Conservation (phyloP, 2,888 invertebrate genomes). For the Phalangium opilio region DNA sequence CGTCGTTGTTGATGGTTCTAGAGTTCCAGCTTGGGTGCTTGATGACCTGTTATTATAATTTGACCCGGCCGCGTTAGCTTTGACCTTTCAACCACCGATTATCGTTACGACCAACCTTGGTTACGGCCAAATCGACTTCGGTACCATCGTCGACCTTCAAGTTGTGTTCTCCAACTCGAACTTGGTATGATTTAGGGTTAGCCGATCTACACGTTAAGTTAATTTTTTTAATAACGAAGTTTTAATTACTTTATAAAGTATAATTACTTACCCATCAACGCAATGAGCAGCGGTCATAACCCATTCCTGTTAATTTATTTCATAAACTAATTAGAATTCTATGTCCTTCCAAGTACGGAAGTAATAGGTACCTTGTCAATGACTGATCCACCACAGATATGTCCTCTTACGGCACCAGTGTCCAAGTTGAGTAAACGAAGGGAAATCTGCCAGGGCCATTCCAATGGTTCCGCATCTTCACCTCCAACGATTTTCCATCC, state of each 20-base stretch:
- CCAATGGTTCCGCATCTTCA: conserved; percentile 14
- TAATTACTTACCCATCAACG: too few relatives aligned
- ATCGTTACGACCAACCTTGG: conserved; percentile 4
- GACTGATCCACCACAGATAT: too few relatives aligned
- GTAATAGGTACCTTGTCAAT: too few relatives aligned
- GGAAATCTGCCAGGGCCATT: conserved; percentile 19
- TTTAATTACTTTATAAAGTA: too few relatives aligned
- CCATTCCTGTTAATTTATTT: too few relatives aligned
- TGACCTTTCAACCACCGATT: too few relatives aligned
- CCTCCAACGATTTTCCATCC: conserved; percentile 16
- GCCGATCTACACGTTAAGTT: background rate
- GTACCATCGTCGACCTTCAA: conserved; percentile 6
- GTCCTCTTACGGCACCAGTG: too few relatives aligned
- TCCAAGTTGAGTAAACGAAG: too few relatives aligned
- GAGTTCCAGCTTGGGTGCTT: conserved; percentile 18
- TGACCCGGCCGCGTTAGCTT: background rate
- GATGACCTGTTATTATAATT: conserved; percentile 1
- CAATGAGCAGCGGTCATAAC: too few relatives aligned
- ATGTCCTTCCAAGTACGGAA: too few relatives aligned
- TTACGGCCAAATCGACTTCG: conserved; percentile 8
- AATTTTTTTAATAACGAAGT: too few relatives aligned
- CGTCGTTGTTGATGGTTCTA: conserved; percentile 31
- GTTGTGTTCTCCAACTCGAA: conserved; percentile 10
- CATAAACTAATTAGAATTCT: too few relatives aligned
- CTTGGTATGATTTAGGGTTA: conserved; percentile 1